Base-by-base conservation (phyloP, 2,888 invertebrate species). In the Melanotus villosus region DNA sequence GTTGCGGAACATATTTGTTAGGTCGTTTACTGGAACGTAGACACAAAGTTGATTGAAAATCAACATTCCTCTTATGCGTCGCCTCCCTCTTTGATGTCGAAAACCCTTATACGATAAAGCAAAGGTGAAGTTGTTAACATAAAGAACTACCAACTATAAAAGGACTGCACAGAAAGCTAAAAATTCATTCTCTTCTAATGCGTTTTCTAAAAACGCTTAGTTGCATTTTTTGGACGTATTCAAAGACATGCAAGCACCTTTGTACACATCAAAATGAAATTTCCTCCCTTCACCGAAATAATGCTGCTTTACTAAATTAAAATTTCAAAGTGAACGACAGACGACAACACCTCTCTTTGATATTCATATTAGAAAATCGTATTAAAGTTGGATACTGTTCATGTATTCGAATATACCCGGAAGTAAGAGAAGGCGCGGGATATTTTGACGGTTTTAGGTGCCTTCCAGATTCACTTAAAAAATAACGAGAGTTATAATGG, bases 31-130 rank as follows among this genome's bases (percentile, higher is more conserved):
- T 38, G 23, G 30, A 65, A 18, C 5, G 19, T 19, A 56, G 65
- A 47, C 45, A 56, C 56, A 56, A 65, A 65, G 36, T 50, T 65
- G 58, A 65, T 65, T 65, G 65, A 65, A 65, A 65, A 57, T 58
- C 65, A 65, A 57, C 65, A 65, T 65, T 65, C 36, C 58, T 56
- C 38, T 65, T 65, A 58, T 65, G 30, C 65, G 47, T 58, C 38
- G 26, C 38, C 34, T 36, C 14, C 47, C 26, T 10, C 50, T 65
- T 65, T 58, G 58, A 65, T 58, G 45, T 58, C 32, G 9, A n/a
- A 16, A 36, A 41, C 59, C 12, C 36, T 65, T 65, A 45, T 23
- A 19, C 21, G 59, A 34, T 60, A 32, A 47, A 60, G 59, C 32
- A 60, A 60, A 60, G 47, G 26, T 41, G 41, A 47, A 45, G 47